Conservation (phyloP, 1,140 invertebrate genomes). For the Sipha flava region DNA sequence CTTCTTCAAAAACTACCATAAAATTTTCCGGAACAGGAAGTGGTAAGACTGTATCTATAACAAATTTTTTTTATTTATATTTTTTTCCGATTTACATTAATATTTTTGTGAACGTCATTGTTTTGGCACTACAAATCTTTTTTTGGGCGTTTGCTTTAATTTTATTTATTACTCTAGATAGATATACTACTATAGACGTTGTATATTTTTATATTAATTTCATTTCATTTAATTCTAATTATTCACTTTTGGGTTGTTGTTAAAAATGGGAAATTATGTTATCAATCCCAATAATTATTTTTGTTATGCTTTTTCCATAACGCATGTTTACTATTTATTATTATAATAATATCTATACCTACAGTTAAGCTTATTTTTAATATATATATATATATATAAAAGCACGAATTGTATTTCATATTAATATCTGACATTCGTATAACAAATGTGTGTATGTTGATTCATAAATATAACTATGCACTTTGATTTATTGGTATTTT, state of each 20-base stretch:
- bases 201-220: background rate
- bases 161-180: background rate
- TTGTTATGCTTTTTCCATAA: background rate
- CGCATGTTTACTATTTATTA: background rate
- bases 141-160: conserved; percentile 27
- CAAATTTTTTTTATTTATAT: background rate
- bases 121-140: conserved; percentile 13
- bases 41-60: conserved; percentile 23
- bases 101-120: conserved; percentile 26
- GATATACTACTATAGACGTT: background rate
- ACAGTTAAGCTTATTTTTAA: background rate
- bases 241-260: background rate
- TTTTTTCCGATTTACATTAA: conserved; percentile 7
- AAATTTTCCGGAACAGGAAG: conserved; percentile 30
- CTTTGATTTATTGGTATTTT: background rate
- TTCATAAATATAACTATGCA: background rate
- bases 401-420: background rate
- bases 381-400: background rate
- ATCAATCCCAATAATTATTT: background rate
- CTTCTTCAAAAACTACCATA: conserved; percentile 28
- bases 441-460: background rate
- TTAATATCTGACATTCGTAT: too few species aligned
- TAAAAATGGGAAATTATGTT: background rate
- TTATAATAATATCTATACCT: too few species aligned
- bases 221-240: background rate